phyloP scores from a whole-genome alignment of 2,113 vertebrate species.

The Oxyura jamaicensis region DNA sequence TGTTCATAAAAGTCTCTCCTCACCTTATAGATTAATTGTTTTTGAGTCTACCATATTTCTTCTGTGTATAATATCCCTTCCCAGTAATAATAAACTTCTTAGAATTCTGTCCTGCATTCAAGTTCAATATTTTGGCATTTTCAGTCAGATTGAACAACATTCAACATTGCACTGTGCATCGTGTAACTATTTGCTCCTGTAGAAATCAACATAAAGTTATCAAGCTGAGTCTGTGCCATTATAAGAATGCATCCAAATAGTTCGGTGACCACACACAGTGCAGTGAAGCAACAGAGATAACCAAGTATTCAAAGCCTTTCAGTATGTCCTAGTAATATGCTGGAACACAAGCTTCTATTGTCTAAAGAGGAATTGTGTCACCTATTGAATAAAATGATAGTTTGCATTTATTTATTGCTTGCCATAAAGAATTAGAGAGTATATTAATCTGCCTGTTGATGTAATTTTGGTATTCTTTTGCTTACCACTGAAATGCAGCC shows the following conservation, averaged over 20 bases:
- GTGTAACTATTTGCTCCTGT: background rate
- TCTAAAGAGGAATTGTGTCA: conserved; percentile 15
- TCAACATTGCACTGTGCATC: background rate
- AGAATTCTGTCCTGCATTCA: background rate
- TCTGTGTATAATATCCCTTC: background rate
- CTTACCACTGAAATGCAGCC: conserved; percentile 42
- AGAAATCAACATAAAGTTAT: background rate
- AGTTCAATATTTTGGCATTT: background rate
- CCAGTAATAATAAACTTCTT: background rate
- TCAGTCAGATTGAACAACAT: background rate
- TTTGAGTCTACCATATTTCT: background rate
- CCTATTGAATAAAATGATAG: conserved; percentile 12
- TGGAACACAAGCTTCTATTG: conserved; percentile 1
- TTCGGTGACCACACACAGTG: conserved; percentile 26
- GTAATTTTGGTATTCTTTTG: conserved; percentile 21
- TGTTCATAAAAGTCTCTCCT: background rate
- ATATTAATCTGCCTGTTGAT: conserved; percentile 30
- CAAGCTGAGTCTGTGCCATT: background rate
- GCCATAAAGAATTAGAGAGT: background rate
- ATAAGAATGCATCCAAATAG: background rate
- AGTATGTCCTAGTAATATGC: background rate
- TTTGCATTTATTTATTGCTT: conserved; percentile 47
- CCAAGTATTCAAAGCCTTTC: background rate
- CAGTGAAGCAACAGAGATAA: background rate
- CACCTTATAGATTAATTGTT: accelerated